Evolutionary conservation across 1,140 invertebrate genomes (phyloP), one percentile per base, ranked within the genome.

Genomic region (Tigriopus japonicus): DNA sequence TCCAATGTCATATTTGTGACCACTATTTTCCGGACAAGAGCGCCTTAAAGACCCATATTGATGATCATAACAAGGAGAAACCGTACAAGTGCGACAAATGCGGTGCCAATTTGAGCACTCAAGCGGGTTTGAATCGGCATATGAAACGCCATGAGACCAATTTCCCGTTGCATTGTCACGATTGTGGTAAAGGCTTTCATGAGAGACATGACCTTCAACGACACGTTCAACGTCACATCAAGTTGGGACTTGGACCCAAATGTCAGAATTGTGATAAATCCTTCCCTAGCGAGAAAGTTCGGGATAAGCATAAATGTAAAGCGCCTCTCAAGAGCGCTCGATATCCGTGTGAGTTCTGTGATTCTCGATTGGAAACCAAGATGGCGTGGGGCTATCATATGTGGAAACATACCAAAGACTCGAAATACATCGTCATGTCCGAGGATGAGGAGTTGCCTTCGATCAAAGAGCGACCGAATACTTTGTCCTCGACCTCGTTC

Each of bases 401-500:
- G 55, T 58, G 55, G 55, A 41, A 43, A 15, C 55, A 58, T 42
- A 58, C 55, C 28, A 58, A 58, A 43, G 55, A 58, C 21, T 42
- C 55, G 3, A 17, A 28, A 7, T 58, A 58, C 40, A 58, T 58
- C 14, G 35, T 23, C 14, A 54, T 28, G 14, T 15, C 52, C 14
- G 52, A 54, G 21, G 52, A 54, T 54, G 52, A 28, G 14, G 52
- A 54, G 17, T 9, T 35, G 28, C 28, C 28, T 35, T 35, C 28
- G 3, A 35, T 35, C 28, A 35, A 35, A 9, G 28, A 35, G 3
- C 28, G 28, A 35, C 28, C 28, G 28, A 9, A n/a, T n/a, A n/a
- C 28, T 35, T 35, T 35, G 28, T 35, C 28, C 3, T 35, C 28
- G 28, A 35, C 28, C 28, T 35, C 28, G 28, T 35, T 35, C 9